A percentile compares a stretch with the other conserved stretches of the same genome.
These are phyloP conservation scores for Lepeophtheirus salmonis DNA, from an alignment of 1,140 invertebrate genomes.

Conservation along the genomic window DNA sequence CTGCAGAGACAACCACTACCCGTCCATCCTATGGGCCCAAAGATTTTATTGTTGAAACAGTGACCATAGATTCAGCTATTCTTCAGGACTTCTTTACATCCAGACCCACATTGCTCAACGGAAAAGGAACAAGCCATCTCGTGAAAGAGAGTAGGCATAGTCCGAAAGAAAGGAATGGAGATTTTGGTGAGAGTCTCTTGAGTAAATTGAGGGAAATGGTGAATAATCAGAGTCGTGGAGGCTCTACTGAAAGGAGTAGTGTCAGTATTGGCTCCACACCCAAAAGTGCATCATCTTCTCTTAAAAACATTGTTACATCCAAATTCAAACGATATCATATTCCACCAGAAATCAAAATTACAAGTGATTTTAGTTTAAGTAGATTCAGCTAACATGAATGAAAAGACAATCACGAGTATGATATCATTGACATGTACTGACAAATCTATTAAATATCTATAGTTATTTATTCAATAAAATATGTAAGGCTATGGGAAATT, in stretches of 20 bases:
- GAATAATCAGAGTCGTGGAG: background rate
- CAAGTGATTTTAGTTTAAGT: slow-evolving; percentile 1
- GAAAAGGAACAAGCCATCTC: too few relatives aligned
- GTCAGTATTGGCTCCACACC: too few relatives aligned
- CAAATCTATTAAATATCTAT: too few relatives aligned
- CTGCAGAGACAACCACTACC: background rate
- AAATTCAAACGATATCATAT: slow-evolving; percentile 16
- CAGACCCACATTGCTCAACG: slow-evolving; percentile 9
- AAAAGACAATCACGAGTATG: too few relatives aligned
- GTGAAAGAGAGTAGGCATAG: too few relatives aligned
- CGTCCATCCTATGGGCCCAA: slow-evolving; percentile 10
- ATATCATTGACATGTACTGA: too few relatives aligned
- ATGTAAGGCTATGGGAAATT: too few relatives aligned
- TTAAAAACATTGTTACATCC: background rate
- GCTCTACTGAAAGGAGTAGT: too few relatives aligned
- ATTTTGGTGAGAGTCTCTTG: too few relatives aligned
- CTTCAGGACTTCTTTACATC: slow-evolving; percentile 17
- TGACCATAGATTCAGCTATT: slow-evolving; percentile 14
- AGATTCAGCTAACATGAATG: background rate
- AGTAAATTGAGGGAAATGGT: background rate
- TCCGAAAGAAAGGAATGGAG: too few relatives aligned
- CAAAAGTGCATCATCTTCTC: too few relatives aligned
- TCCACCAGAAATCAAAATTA: slow-evolving; percentile 15
- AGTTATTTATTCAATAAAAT: too few relatives aligned
- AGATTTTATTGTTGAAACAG: slow-evolving; percentile 18